Evolutionary conservation across 2,888 invertebrate species (phyloP).

Genomic region (Neelides folsomi): DNA sequence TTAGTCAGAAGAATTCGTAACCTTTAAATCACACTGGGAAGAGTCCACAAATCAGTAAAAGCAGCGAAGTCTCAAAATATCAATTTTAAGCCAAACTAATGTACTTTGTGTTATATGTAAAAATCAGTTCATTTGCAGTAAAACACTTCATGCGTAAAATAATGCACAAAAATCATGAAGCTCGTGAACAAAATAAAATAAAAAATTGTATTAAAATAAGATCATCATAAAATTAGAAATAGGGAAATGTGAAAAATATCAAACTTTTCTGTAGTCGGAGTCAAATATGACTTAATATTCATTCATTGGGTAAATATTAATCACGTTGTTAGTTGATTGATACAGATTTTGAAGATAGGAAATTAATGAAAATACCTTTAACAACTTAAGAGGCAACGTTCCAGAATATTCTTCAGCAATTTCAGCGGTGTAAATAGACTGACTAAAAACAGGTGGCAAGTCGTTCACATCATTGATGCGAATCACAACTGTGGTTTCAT

Average conservation of each 20-base stretch:
- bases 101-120: no score
- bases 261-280: no score
- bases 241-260: no score
- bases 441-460: conserved; percentile 66
- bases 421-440: conserved; percentile 55
- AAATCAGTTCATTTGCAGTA: conserved; percentile 2
- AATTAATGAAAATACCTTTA: conserved; percentile 33
- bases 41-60: no score
- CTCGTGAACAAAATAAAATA: not conserved
- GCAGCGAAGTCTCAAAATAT: no score
- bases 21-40: no score
- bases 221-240: no score
- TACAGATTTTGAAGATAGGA: not conserved
- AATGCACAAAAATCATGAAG: not conserved
- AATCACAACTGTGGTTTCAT: conserved; percentile 67
- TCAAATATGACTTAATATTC: no score
- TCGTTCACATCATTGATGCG: conserved; percentile 71
- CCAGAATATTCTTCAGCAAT: conserved; percentile 62
- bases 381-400: conserved; percentile 38
- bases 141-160: conserved; percentile 11
- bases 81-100: no score
- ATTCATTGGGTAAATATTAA: not conserved
- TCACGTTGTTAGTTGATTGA: not conserved
- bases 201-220: no score
- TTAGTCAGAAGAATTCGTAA: no score